Conservation (phyloP, 2,888 invertebrate species). For the Salpingus planirostris region DNA sequence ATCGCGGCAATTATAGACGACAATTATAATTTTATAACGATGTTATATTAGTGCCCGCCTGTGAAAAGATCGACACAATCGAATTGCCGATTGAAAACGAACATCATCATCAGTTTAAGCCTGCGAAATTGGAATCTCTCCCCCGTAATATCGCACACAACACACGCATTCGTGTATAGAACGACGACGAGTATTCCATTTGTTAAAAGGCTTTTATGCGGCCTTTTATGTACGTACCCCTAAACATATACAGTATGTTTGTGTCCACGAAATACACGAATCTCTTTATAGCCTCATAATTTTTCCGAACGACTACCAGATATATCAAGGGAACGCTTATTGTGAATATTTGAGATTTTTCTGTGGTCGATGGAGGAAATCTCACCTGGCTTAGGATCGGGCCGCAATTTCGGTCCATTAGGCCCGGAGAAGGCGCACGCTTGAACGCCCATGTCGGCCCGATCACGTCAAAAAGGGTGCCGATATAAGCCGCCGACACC, state of each 20-base stretch:
- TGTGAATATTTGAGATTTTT: too few species aligned
- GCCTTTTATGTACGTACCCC: constrained; percentile 10
- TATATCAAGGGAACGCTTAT: too few species aligned
- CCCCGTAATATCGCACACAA: too few species aligned
- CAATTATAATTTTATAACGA: too few species aligned
- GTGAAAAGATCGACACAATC: constrained; percentile 15
- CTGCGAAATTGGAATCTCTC: constrained; percentile 16
- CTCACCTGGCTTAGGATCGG: constrained; percentile 23
- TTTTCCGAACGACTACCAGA: too few species aligned
- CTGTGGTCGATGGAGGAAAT: too few species aligned
- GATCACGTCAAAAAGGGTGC: constrained; percentile 32
- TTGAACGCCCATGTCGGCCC: constrained; percentile 38
- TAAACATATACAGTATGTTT: constrained; percentile 10
- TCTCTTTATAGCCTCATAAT: constrained; percentile 17
- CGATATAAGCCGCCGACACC: too few species aligned
- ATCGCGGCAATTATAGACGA: too few species aligned
- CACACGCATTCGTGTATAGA: too few species aligned
- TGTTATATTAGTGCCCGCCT: too few species aligned
- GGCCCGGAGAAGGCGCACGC: constrained; percentile 33
- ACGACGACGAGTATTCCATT: constrained; percentile 12
- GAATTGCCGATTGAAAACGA: constrained; percentile 17
- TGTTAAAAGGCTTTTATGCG: constrained; percentile 15
- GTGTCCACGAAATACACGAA: constrained; percentile 11
- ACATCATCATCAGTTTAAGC: too few species aligned
- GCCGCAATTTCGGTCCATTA: constrained; percentile 37